phyloP scores from a whole-genome alignment of 1,140 invertebrate genomes.

The Odontomachus brunneus region DNA sequence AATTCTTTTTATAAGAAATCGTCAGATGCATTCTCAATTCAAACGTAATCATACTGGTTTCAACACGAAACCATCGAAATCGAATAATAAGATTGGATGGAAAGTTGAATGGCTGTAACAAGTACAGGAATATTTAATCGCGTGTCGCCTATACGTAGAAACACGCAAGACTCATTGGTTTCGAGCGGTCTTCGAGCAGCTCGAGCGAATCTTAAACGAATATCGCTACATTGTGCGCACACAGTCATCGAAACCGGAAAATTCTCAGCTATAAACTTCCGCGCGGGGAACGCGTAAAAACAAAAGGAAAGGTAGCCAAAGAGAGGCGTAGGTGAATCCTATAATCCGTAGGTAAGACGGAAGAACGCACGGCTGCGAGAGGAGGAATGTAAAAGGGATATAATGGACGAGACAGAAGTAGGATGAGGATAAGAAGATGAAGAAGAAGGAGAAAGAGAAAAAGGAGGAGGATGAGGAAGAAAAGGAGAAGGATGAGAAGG shows the following conservation, averaged over 20 bases:
- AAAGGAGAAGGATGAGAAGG: constrained; percentile 36
- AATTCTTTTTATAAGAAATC: no score
- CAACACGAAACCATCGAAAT: no score
- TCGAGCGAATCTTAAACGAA: constrained; percentile 1
- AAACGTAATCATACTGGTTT: no score
- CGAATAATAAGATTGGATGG: neutral
- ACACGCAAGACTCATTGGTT: neutral
- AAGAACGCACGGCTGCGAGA: constrained; percentile 20
- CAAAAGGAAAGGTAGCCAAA: constrained; percentile 10
- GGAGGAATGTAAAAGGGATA: constrained; percentile 21
- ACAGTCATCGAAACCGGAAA: constrained; percentile 22
- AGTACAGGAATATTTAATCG: neutral
- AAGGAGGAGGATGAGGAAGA: constrained; percentile 2
- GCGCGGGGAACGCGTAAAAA: constrained; percentile 5
- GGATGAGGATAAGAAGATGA: constrained; percentile 31
- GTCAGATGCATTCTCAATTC: no score
- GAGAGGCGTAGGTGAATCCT: constrained; percentile 27
- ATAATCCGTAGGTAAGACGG: constrained; percentile 2
- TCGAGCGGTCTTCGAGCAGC: neutral
- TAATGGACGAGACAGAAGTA: constrained; percentile 10
- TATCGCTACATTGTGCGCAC: neutral
- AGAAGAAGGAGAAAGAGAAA: constrained; percentile 41
- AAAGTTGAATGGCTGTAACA: neutral
- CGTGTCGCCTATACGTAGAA: neutral
- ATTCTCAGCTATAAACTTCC: constrained; percentile 37